Evolutionary conservation across 1,140 invertebrate species (phyloP).

Genomic region (Matsumurasca onukii): DNA sequence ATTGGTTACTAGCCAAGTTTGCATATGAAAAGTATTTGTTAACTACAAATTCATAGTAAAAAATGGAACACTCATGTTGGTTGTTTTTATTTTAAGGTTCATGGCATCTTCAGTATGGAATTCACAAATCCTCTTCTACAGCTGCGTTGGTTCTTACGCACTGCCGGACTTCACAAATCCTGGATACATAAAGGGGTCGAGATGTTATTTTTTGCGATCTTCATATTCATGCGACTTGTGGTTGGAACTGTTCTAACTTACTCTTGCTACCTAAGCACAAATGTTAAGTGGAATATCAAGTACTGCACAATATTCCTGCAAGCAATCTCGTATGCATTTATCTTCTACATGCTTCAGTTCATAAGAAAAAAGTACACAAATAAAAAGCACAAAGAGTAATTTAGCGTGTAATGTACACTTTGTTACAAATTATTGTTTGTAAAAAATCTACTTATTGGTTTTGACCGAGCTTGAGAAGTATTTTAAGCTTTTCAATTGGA

Average conservation of each 20-base stretch:
- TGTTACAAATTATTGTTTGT: too few species aligned
- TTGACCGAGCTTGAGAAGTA: too few species aligned
- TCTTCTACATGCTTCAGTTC: neutral
- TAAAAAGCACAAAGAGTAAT: neutral
- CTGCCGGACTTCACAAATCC: constrained; percentile 43
- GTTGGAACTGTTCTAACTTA: constrained; percentile 33
- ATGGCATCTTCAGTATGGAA: constrained; percentile 54
- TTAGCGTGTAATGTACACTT: neutral
- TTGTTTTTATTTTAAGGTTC: too few species aligned
- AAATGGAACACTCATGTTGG: too few species aligned
- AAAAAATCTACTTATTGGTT: too few species aligned
- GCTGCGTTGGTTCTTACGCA: constrained; percentile 53
- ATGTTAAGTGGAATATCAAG: constrained; percentile 28
- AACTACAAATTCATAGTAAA: too few species aligned
- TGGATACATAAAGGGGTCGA: constrained; percentile 34
- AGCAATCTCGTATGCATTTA: neutral
- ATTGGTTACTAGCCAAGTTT: too few species aligned
- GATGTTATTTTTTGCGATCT: constrained; percentile 28
- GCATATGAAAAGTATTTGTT: too few species aligned
- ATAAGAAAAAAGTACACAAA: neutral
- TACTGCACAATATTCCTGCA: constrained; percentile 25
- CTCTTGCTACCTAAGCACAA: constrained; percentile 15
- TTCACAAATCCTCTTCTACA: constrained; percentile 60
- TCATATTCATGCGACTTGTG: constrained; percentile 33
- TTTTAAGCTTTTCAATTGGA: too few species aligned